Conservation (phyloP, 2,113 vertebrate species). For the Bos javanicus region DNA sequence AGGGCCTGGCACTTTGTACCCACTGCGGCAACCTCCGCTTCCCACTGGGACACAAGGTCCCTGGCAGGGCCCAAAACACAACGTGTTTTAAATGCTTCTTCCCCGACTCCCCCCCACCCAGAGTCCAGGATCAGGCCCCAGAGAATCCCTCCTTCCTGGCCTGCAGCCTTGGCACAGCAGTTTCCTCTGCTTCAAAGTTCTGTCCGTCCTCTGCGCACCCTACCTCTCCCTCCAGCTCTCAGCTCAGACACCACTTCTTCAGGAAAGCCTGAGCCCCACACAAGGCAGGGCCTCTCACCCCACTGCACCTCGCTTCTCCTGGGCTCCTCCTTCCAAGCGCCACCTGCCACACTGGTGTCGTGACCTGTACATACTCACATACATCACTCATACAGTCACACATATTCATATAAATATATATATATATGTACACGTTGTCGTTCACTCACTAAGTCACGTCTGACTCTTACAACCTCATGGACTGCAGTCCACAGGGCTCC, state of each 20-base stretch:
- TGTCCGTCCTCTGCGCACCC: too few species aligned
- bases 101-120: neutral
- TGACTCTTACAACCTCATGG: neutral
- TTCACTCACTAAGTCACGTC: neutral
- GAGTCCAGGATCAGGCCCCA: neutral
- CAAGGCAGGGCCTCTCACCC: too few species aligned
- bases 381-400: neutral
- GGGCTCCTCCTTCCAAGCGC: neutral
- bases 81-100: neutral
- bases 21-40: neutral
- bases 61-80: neutral
- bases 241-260: neutral
- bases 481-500: neutral
- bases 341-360: neutral
- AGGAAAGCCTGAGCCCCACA: neutral
- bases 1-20: neutral
- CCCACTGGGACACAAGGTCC: neutral
- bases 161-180: neutral
- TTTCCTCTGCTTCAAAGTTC: neutral
- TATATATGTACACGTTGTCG: accelerated
- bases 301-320: neutral
- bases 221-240: neutral
- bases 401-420: neutral
- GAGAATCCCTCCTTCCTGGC: neutral
- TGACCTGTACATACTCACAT: neutral